A percentile compares a stretch with the other conserved stretches of the same genome.
phyloP scores from a whole-genome alignment of 2,113 vertebrate species.

The Odocoileus virginianus region DNA sequence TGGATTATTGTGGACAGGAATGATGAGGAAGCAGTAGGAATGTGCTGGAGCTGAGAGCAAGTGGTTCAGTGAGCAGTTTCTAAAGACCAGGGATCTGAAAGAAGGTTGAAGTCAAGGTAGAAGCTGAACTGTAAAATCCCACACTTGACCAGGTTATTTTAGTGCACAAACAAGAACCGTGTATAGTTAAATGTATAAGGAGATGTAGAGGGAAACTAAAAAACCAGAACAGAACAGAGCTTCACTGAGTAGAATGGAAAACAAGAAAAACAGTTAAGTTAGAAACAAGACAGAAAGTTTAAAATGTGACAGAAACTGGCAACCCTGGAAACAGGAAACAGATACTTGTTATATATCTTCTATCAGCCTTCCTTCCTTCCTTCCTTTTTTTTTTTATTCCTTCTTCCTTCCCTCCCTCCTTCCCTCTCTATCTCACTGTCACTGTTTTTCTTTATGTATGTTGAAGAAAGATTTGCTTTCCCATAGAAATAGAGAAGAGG shows the following conservation, averaged over 20 bases:
- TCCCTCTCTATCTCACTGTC: background rate
- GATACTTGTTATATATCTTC: background rate
- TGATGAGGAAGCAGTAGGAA: background rate
- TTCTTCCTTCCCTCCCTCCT: too few relatives aligned
- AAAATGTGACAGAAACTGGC: background rate
- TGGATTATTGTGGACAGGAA: background rate
- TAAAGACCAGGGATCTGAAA: background rate
- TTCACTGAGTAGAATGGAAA: background rate
- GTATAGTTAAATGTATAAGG: background rate
- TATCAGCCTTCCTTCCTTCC: background rate
- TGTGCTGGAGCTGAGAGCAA: background rate
- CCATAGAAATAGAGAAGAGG: background rate
- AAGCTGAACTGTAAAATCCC: background rate
- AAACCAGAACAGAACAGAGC: background rate
- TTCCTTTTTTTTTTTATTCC: too few relatives aligned
- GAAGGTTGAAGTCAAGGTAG: background rate
- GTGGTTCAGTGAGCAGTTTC: background rate
- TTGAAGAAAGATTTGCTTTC: background rate
- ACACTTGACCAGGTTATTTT: background rate
- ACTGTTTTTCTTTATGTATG: background rate
- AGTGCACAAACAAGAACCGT: background rate
- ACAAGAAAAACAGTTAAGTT: background rate
- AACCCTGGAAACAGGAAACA: background rate
- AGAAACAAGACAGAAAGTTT: background rate
- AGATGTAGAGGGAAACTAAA: background rate